Evolutionary conservation across 2,797 vertebrate species (phyloP), one percentile per base, ranked within the genome.

Genomic region (Dendrocincla fuliginosa): DNA sequence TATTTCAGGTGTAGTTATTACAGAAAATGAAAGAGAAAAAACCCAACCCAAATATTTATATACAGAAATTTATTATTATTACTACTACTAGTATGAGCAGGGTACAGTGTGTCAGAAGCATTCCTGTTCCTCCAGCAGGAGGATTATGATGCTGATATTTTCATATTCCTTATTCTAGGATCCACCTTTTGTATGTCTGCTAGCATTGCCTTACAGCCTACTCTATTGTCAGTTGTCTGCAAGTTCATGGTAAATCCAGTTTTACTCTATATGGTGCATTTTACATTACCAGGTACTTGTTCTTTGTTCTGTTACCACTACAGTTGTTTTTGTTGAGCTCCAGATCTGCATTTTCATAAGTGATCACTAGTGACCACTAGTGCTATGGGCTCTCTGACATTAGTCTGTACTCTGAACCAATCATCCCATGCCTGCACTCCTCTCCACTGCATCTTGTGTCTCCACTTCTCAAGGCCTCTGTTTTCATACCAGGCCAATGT

Each of bases 51-150:
- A 74, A 44, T 60, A 33, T 30, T 61, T 42, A 20, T 11, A 28
- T 55, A 24, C 23, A 53, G 2, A n/a, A 41, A 42, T 30, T 42
- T 50, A 25, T 32, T 50, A 39, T 53, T 74, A 41, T 2, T 33
- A 18, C 2, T n/a, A 10, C 1, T 56, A 27, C 1, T 52, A 49
- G 14, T 52, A 30, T 25, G 15, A 1, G 4, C 41, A 19, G 14
- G 8, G 12, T 39, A 37, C 4, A 42, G 5, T 30, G 27, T 33
- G 32, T 24, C 0, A 0, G 13, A 67, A 71, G 3, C 10, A 71
- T 59, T 25, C 8, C 0, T 4, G 30, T 37, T 74, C 6, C 13
- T 64, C 14, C 6, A 33, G 9, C 8, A 77, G 6, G 13, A 70
- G 3, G 20, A 80, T 10, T 69, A 11, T 27, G 17, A 37, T 30